Evolutionary conservation across 2,113 vertebrate species (phyloP).

Genomic region (Hemibagrus wyckioides): DNA sequence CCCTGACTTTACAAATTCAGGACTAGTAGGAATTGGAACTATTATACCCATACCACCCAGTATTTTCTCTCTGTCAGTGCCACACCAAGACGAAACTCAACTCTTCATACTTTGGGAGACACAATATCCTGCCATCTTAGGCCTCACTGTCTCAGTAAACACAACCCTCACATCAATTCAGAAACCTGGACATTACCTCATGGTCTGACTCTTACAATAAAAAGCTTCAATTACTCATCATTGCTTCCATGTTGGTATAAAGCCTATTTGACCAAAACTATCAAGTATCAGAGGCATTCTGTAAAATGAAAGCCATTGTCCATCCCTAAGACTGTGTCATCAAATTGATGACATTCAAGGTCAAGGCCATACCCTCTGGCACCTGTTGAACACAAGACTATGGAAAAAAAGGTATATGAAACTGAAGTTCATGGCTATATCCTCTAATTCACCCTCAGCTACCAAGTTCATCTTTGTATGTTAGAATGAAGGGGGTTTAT

Average conservation of each 20-base stretch:
- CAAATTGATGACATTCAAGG: neutral
- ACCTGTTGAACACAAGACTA: neutral
- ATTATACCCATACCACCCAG: neutral
- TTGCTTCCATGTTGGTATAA: neutral
- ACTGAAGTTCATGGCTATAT: neutral
- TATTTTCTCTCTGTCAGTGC: neutral
- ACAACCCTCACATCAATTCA: neutral
- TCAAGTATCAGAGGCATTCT: neutral
- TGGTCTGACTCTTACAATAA: neutral
- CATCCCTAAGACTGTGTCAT: neutral
- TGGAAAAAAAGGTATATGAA: neutral
- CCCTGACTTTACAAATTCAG: neutral
- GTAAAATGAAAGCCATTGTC: neutral
- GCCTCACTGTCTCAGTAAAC: neutral
- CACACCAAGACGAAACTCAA: neutral
- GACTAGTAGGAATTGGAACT: neutral
- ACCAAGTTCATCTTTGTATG: neutral
- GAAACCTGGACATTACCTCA: neutral
- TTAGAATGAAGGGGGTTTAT: neutral
- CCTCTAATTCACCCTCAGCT: neutral
- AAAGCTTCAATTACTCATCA: neutral
- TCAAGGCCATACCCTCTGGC: neutral
- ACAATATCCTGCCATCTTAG: neutral
- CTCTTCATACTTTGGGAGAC: neutral
- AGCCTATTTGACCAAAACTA: neutral